Evolutionary conservation across 2,888 invertebrate genomes (phyloP).

Genomic region (Argynnis bischoffii): DNA sequence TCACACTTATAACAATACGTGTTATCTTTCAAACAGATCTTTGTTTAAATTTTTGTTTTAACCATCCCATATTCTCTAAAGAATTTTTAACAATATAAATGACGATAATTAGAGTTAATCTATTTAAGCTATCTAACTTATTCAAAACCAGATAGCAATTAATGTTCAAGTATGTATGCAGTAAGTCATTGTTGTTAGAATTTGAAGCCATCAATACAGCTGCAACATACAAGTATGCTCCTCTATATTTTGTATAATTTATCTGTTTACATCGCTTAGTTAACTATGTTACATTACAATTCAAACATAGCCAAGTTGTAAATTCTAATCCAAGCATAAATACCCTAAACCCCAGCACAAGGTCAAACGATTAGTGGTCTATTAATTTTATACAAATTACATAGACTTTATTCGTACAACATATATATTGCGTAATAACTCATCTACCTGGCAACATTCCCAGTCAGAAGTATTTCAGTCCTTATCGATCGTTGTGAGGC

Average conservation of each 20-base stretch:
- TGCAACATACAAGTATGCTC: neutral
- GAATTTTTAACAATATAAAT: too few relatives aligned
- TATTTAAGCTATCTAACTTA: too few relatives aligned
- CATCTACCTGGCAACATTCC: slow-evolving; percentile 30
- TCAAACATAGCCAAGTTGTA: slow-evolving; percentile 14
- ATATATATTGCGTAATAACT: slow-evolving; percentile 11
- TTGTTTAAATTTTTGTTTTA: too few relatives aligned
- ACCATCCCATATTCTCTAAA: too few relatives aligned
- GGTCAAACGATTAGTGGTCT: neutral
- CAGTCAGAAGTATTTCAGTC: slow-evolving; percentile 22
- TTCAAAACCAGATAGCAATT: too few relatives aligned
- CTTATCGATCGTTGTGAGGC: slow-evolving; percentile 18
- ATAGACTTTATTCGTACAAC: neutral
- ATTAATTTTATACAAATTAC: slow-evolving; percentile 3
- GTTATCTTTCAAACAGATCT: too few relatives aligned
- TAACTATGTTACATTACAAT: slow-evolving; percentile 15
- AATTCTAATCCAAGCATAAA: slow-evolving; percentile 18
- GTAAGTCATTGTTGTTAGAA: too few relatives aligned
- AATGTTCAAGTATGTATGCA: too few relatives aligned
- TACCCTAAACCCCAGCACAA: slow-evolving; percentile 4
- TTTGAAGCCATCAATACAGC: neutral
- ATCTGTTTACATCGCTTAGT: neutral
- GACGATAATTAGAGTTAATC: too few relatives aligned
- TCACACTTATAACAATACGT: too few relatives aligned
- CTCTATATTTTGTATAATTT: neutral